Evolutionary conservation across 2,888 invertebrate genomes (phyloP).

Genomic region (Lepas anatifera): DNA sequence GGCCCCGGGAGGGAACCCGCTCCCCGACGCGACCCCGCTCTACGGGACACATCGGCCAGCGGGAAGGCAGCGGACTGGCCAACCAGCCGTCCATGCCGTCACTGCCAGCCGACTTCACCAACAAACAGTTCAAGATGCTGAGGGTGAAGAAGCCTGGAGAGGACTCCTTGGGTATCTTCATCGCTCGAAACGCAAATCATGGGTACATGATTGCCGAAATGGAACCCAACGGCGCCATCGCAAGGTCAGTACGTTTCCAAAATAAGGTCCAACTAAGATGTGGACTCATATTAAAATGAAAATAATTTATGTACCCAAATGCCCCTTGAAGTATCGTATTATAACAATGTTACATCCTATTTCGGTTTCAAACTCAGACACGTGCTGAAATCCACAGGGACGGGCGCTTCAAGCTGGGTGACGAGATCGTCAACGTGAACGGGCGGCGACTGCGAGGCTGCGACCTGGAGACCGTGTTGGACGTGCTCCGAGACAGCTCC

Average conservation of each 20-base stretch:
- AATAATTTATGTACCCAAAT: too few relatives aligned
- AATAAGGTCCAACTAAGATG: too few relatives aligned
- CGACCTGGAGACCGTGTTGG: slow-evolving; percentile 32
- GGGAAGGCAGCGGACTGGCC: not conserved
- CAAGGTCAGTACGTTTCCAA: slow-evolving; percentile 40
- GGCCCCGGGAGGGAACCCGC: not conserved
- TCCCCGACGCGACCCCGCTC: not conserved
- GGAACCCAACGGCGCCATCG: slow-evolving; percentile 50
- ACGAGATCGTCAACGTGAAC: slow-evolving; percentile 59
- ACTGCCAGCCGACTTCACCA: slow-evolving; percentile 11
- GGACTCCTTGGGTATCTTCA: slow-evolving; percentile 23
- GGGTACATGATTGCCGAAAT: slow-evolving; percentile 41
- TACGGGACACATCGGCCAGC: not conserved
- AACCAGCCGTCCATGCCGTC: not conserved
- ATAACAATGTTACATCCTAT: too few relatives aligned
- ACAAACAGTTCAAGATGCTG: slow-evolving; percentile 34
- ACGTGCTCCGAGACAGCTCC: slow-evolving; percentile 41
- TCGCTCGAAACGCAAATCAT: slow-evolving; percentile 19
- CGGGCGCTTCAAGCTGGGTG: slow-evolving; percentile 52
- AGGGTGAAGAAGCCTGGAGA: slow-evolving; percentile 47
- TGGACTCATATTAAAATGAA: too few relatives aligned
- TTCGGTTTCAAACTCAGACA: too few relatives aligned
- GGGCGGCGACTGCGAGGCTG: slow-evolving; percentile 53
- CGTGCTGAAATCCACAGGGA: slow-evolving; percentile 48
- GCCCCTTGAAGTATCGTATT: too few relatives aligned